Percentiles rank a stretch among this genome's conserved stretches.
phyloP scores from a whole-genome alignment of 1,140 invertebrate genomes.

The Lepidostoma basale region DNA sequence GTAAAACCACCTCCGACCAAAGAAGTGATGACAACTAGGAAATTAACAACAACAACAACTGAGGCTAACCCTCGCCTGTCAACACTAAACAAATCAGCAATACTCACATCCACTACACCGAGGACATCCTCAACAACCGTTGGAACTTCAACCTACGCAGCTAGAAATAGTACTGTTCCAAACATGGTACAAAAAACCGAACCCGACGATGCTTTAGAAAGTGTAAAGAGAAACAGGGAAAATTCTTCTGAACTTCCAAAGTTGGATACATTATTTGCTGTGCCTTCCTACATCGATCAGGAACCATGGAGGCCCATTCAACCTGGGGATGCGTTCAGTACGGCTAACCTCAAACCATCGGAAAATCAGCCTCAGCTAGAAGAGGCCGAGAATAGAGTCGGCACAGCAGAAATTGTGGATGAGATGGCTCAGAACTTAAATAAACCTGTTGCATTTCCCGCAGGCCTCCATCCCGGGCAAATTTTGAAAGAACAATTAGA shows the following conservation, averaged over 20 bases:
- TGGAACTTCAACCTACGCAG: conserved; percentile 50
- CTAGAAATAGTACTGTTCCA: conserved; percentile 2
- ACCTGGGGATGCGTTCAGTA: conserved; percentile 52
- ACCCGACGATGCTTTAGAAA: not conserved
- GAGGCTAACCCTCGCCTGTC: conserved; percentile 40
- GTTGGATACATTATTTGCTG: conserved; percentile 59
- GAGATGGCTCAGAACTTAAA: conserved; percentile 54
- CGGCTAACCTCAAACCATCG: conserved; percentile 37
- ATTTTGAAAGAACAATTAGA: conserved; percentile 4
- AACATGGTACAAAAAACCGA: conserved; percentile 1
- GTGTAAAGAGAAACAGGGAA: conserved; percentile 6
- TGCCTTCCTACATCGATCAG: conserved; percentile 59
- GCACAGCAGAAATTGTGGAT: conserved; percentile 58
- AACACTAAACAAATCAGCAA: conserved; percentile 44
- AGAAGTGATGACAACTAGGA: conserved; percentile 57
- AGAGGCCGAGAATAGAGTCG: conserved; percentile 57
- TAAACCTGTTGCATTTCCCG: conserved; percentile 48
- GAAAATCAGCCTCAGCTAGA: conserved; percentile 42
- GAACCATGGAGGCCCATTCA: conserved; percentile 65
- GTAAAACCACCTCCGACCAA: conserved; percentile 49
- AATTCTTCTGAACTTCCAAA: conserved; percentile 54
- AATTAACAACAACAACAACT: conserved; percentile 49
- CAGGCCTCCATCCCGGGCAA: not conserved
- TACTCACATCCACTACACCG: conserved; percentile 45
- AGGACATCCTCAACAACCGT: conserved; percentile 48